Evolutionary conservation across 2,888 invertebrate genomes (phyloP).

Genomic region (Hartigia nigra): DNA sequence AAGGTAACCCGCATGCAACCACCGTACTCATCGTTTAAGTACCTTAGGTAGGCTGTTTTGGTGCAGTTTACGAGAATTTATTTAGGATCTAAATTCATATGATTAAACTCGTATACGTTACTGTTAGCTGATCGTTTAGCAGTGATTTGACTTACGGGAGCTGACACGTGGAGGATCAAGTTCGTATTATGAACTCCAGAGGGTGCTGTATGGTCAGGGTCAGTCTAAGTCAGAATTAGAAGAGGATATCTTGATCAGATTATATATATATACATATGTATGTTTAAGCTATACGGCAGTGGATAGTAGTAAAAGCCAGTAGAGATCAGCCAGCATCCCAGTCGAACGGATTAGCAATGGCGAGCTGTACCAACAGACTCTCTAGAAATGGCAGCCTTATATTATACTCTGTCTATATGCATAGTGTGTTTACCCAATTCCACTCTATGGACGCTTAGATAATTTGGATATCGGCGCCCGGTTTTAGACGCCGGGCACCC

Average conservation of each 20-base stretch:
- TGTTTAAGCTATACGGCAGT: background rate
- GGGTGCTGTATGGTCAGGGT: background rate
- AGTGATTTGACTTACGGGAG: background rate
- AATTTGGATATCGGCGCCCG: constrained; percentile 23
- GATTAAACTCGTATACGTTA: background rate
- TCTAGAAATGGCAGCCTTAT: constrained; percentile 19
- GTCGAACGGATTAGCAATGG: background rate
- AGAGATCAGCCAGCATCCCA: background rate
- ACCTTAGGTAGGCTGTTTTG: background rate
- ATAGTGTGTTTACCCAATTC: constrained; percentile 23
- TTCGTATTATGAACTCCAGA: background rate
- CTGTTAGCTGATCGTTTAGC: background rate
- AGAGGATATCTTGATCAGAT: background rate
- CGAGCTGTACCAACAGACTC: background rate
- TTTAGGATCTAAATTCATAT: background rate
- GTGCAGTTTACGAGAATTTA: background rate
- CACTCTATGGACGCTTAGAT: constrained; percentile 24
- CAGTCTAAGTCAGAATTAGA: background rate
- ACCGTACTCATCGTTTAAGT: background rate
- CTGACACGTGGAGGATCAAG: background rate
- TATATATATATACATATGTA: no score
- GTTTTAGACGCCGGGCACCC: constrained; percentile 15
- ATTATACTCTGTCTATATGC: constrained; percentile 25
- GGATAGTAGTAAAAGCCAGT: background rate
- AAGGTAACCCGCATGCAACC: background rate